phyloP scores from a whole-genome alignment of 2,113 vertebrate species.

The Bothrops jararaca region DNA sequence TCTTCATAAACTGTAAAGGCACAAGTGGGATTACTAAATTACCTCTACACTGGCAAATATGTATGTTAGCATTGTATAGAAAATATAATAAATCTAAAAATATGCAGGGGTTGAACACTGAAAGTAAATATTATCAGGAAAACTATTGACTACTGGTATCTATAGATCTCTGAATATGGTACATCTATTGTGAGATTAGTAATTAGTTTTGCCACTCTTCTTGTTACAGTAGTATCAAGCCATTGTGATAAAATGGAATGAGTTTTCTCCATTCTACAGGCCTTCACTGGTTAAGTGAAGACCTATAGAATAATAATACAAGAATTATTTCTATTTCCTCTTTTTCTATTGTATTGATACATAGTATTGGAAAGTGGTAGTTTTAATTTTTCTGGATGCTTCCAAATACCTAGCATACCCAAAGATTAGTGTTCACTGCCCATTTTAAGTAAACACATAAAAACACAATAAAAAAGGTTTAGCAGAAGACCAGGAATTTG shows the following conservation, averaged over 20 bases:
- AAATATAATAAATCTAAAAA: not conserved
- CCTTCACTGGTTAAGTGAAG: not conserved
- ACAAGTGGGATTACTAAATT: not conserved
- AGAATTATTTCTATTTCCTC: not conserved
- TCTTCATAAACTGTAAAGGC: not conserved
- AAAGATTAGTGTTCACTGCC: not conserved
- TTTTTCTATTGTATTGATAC: not conserved
- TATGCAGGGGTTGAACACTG: not conserved
- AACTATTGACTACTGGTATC: not conserved
- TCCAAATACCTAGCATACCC: not conserved
- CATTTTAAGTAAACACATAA: not conserved
- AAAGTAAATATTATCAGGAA: not conserved
- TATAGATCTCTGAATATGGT: not conserved
- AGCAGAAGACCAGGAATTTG: not conserved
- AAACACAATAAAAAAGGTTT: not conserved
- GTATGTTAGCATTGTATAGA: not conserved
- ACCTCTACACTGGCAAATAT: not conserved
- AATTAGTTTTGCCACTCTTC: not conserved
- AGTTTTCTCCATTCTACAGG: not conserved
- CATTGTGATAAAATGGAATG: not conserved
- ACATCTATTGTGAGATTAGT: not conserved
- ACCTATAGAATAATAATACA: not conserved
- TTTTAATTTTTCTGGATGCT: not conserved
- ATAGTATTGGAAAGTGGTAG: not conserved
- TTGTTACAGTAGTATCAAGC: not conserved